These are phyloP conservation scores for Pteruthius melanotis DNA, from an alignment of 2,113 vertebrate species.

Conservation along the genomic window DNA sequence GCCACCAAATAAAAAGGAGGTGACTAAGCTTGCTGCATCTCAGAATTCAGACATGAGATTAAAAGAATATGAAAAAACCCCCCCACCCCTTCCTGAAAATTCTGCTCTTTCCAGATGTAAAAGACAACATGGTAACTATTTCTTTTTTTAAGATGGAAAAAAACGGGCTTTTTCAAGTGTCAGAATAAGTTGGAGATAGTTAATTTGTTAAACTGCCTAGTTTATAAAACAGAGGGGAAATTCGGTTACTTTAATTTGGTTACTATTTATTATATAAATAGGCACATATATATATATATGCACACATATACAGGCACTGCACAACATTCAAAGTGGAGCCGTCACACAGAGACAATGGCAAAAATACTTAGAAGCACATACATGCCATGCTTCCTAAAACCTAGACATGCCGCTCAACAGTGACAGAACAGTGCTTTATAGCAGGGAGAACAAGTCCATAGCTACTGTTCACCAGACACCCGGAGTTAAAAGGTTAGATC, in stretches of 20 bases:
- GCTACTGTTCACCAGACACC: not conserved
- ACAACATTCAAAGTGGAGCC: slow-evolving; percentile 64
- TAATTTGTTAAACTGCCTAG: not conserved
- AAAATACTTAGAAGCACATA: not conserved
- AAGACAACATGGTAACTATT: not conserved
- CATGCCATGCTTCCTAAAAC: not conserved
- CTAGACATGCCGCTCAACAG: not conserved
- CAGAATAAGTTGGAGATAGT: slow-evolving; percentile 10
- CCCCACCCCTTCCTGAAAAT: not conserved
- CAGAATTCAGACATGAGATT: not conserved
- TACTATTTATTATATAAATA: slow-evolving; percentile 71
- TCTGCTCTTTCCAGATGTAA: not conserved
- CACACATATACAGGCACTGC: slow-evolving; percentile 49
- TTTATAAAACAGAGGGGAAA: slow-evolving; percentile 37
- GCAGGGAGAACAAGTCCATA: not conserved
- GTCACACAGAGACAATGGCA: slow-evolving; percentile 18
- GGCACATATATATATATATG: slow-evolving; percentile 4
- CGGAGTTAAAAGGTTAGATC: not conserved
- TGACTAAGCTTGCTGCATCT: not conserved
- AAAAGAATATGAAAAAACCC: not conserved
- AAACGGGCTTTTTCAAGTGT: not conserved
- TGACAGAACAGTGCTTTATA: rapidly evolving
- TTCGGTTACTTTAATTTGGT: slow-evolving; percentile 64
- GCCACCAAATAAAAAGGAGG: not conserved
- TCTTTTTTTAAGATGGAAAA: not conserved